Percentiles rank a stretch among this genome's conserved stretches.
Evolutionary conservation across 1,140 invertebrate genomes (phyloP).

Genomic region (Portunus trituberculatus): DNA sequence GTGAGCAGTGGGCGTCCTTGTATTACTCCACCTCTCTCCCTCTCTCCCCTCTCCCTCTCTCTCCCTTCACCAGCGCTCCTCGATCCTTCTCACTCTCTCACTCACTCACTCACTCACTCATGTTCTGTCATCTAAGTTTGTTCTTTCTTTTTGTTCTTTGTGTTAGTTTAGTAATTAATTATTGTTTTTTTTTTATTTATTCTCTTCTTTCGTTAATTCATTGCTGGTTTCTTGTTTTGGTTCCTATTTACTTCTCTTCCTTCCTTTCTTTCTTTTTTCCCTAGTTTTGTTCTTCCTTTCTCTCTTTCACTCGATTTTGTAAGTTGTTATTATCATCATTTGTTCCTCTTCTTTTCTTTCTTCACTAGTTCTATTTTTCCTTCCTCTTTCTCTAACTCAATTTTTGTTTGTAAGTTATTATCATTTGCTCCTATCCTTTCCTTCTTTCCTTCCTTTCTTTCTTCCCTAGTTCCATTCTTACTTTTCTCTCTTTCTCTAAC

Average conservation of each 20-base stretch:
- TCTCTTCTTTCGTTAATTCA: background rate
- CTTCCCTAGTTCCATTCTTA: too few species aligned
- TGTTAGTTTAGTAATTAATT: background rate
- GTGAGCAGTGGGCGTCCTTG: background rate
- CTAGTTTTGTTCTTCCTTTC: too few species aligned
- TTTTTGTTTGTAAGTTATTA: too few species aligned
- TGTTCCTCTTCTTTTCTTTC: background rate
- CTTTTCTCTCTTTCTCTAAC: too few species aligned
- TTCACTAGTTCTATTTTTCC: background rate
- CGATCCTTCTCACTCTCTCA: background rate
- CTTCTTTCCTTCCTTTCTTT: too few species aligned
- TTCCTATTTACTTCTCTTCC: background rate
- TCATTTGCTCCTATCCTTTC: too few species aligned
- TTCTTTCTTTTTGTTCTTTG: background rate
- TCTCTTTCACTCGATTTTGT: too few species aligned
- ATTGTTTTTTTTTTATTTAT: background rate
- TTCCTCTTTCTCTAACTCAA: too few species aligned
- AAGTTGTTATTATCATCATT: background rate
- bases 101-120: background rate
- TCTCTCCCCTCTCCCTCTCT: background rate
- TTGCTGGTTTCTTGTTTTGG: too few species aligned
- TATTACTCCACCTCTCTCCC: background rate
- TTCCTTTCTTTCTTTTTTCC: background rate
- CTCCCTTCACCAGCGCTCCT: background rate
- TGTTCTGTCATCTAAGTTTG: background rate